Evolutionary conservation across 2,888 invertebrate genomes (phyloP).

Genomic region (Branchipolynoe longqiensis): DNA sequence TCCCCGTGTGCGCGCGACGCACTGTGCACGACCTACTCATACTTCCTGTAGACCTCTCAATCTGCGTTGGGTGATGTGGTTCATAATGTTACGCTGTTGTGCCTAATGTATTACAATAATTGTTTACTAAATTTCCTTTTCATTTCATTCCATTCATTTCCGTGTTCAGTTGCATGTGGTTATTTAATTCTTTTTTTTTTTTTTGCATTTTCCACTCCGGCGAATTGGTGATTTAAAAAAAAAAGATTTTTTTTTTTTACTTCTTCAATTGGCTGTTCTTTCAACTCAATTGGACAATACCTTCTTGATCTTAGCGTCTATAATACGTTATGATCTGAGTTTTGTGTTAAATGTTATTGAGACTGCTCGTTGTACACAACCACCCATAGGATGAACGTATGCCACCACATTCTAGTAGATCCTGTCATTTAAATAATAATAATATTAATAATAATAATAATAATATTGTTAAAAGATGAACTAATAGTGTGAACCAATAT

Average conservation of each 20-base stretch:
- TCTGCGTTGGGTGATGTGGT: conserved; percentile 49
- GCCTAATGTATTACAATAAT: background rate
- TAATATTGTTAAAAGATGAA: too few species aligned
- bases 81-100: conserved; percentile 8
- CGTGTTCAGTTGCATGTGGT: conserved; percentile 29
- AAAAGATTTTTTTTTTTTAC: too few species aligned
- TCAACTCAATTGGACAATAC: conserved; percentile 27
- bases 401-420: too few species aligned
- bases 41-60: conserved; percentile 8
- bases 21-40: conserved; percentile 18
- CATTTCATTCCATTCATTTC: background rate
- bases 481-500: too few species aligned
- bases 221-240: too few species aligned
- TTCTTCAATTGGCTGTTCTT: background rate
- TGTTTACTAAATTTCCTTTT: conserved; percentile 26
- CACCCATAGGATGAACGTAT: too few species aligned
- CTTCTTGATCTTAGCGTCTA: too few species aligned
- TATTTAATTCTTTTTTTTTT: conserved; percentile 34
- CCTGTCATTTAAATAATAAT: too few species aligned
- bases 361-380: too few species aligned
- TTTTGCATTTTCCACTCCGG: conserved; percentile 1
- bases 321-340: too few species aligned
- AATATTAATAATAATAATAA: too few species aligned
- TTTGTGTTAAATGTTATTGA: too few species aligned
- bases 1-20: background rate